These are phyloP conservation scores for Bembecia ichneumoniformis DNA, from an alignment of 2,888 invertebrate genomes.

Conservation along the genomic window DNA sequence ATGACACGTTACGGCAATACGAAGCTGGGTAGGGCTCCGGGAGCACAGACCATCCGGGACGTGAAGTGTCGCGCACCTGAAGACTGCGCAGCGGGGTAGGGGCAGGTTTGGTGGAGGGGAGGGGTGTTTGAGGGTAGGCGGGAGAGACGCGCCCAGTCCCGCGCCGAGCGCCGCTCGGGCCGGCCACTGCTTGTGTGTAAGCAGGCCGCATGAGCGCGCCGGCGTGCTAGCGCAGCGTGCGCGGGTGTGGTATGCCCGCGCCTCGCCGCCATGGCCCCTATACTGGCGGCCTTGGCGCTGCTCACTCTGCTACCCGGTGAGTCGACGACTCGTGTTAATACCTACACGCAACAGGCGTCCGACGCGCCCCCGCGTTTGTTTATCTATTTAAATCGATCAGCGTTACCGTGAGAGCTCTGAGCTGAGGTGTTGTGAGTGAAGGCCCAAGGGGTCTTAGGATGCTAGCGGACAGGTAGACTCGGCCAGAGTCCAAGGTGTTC, in stretches of 20 bases:
- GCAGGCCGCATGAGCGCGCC: conserved; percentile 62
- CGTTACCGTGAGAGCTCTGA: conserved; percentile 35
- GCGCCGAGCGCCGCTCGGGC: conserved; percentile 62
- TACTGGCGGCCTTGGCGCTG: conserved; percentile 63
- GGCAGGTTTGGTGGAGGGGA: conserved; percentile 14
- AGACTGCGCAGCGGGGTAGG: conserved; percentile 29
- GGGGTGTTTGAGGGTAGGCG: conserved; percentile 6
- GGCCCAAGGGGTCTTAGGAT: not conserved
- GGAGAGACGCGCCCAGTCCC: conserved; percentile 45
- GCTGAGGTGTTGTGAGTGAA: conserved; percentile 60
- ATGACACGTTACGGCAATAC: too few relatives aligned
- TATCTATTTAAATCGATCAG: conserved; percentile 29
- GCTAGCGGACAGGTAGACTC: not conserved
- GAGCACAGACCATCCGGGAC: conserved; percentile 10
- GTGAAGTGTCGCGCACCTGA: conserved; percentile 11
- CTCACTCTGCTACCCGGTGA: conserved; percentile 66
- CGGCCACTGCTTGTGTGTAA: conserved; percentile 38
- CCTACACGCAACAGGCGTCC: conserved; percentile 53
- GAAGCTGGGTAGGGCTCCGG: conserved; percentile 23
- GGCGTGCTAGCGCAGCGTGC: conserved; percentile 67
- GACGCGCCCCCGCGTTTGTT: conserved; percentile 49
- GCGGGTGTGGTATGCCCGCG: conserved; percentile 71
- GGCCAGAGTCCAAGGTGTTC: conserved; percentile 14
- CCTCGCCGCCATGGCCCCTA: conserved; percentile 61
- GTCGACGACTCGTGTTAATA: conserved; percentile 17